Conservation (phyloP, 2,888 invertebrate genomes). For the Pollenia griseotomentosa region DNA sequence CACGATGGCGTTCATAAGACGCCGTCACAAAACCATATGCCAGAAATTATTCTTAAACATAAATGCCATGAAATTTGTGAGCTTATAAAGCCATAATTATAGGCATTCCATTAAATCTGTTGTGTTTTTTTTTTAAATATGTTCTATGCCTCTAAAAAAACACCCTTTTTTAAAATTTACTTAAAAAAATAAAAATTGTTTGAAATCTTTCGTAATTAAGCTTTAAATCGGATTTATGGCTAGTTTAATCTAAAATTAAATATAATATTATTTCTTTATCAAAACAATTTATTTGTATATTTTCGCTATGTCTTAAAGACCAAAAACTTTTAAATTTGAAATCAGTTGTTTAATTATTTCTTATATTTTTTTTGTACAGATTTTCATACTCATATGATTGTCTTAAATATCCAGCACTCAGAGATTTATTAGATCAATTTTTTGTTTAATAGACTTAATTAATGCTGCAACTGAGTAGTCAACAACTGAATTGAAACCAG, state of each 20-base stretch:
- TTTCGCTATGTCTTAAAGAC: no score
- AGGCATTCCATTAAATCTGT: no score
- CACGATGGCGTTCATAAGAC: no score
- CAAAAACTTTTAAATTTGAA: no score
- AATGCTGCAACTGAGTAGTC: conserved; percentile 40
- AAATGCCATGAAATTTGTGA: no score
- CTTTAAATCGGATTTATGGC: not conserved
- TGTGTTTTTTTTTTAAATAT: no score
- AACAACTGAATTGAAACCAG: not conserved
- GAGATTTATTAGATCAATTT: conserved; percentile 69
- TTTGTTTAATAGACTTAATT: conserved; percentile 66
- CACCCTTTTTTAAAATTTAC: no score
- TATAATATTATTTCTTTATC: not conserved
- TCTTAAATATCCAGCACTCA: conserved; percentile 30
- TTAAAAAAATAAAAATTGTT: not conserved
- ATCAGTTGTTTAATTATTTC: not conserved
- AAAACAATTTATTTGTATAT: conserved; percentile 1
- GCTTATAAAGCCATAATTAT: no score
- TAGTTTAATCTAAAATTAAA: not conserved
- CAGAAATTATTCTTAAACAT: no score
- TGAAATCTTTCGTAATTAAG: conserved; percentile 8
- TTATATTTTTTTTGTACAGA: not conserved
- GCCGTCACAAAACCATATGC: no score
- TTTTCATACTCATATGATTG: not conserved
- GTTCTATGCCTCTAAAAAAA: no score